Conservation (phyloP, 1,140 invertebrate genomes). For the Papilio xuthus region DNA sequence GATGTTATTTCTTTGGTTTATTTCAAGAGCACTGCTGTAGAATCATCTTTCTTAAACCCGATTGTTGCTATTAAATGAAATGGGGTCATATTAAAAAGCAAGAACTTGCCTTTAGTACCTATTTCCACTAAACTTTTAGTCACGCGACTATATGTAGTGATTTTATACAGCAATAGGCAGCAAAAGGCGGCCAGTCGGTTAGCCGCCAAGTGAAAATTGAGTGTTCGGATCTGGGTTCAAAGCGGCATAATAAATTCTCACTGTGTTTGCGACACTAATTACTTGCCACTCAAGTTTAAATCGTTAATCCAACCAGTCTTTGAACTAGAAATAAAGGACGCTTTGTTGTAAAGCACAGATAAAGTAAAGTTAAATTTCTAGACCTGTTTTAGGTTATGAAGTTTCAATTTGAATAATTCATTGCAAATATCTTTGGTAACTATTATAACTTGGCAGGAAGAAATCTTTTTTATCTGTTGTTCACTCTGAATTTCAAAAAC, state of each 20-base stretch:
- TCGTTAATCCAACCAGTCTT: background rate
- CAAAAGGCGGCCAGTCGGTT: background rate
- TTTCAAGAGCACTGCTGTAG: background rate
- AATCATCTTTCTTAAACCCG: background rate
- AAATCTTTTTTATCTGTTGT: too few relatives aligned
- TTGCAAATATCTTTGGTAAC: too few relatives aligned
- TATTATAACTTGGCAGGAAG: too few relatives aligned
- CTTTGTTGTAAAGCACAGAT: background rate
- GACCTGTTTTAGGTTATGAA: background rate
- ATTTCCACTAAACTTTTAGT: background rate
- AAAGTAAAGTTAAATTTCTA: background rate
- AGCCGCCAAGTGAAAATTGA: background rate
- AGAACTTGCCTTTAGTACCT: background rate
- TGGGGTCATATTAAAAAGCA: background rate
- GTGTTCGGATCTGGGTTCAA: background rate
- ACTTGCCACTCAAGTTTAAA: slow-evolving; percentile 20
- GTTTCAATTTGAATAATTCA: too few relatives aligned
- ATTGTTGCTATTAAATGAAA: background rate
- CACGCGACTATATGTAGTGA: background rate
- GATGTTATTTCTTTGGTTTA: background rate
- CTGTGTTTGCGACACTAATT: slow-evolving; percentile 23
- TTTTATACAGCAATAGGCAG: background rate
- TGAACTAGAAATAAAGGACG: slow-evolving; percentile 10
- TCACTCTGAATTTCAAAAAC: too few relatives aligned
- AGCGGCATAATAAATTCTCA: slow-evolving; percentile 15